These are phyloP conservation scores for Holothuria scabra DNA, from an alignment of 53 echinoderm and acorn worm genomes.

Conservation along the genomic window DNA sequence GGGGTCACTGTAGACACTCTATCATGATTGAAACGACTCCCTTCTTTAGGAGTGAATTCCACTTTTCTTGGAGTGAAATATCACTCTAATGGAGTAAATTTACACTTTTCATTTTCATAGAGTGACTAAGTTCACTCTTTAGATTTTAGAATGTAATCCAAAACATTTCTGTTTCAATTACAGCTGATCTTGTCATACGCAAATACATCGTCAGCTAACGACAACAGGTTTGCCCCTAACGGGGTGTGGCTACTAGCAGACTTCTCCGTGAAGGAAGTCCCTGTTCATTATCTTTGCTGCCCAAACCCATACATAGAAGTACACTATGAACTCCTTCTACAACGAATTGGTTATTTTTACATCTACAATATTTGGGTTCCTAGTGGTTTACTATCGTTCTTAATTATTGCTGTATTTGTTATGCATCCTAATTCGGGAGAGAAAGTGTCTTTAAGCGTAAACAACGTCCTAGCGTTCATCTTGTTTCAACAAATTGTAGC, in stretches of 20 bases:
- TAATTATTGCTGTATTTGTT: slow-evolving; percentile 62
- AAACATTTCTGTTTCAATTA: neutral
- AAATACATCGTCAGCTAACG: neutral
- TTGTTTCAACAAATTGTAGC: slow-evolving; percentile 66
- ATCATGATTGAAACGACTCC: no score
- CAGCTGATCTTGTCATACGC: slow-evolving; percentile 10
- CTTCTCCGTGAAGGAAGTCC: neutral
- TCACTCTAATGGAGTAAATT: no score
- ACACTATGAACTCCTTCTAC: slow-evolving; percentile 33
- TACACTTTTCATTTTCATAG: no score
- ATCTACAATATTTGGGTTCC: slow-evolving; percentile 63
- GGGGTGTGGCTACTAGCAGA: neutral
- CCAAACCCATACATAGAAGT: slow-evolving; percentile 43
- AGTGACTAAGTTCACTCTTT: no score
- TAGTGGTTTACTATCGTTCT: slow-evolving; percentile 45
- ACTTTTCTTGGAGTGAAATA: no score
- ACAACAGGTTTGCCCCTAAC: neutral
- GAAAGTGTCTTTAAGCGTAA: slow-evolving; percentile 67
- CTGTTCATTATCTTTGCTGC: slow-evolving; percentile 44
- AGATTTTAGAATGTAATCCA: no score
- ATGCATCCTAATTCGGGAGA: slow-evolving; percentile 72
- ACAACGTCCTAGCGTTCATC: slow-evolving; percentile 60
- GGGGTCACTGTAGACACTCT: no score
- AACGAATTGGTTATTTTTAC: slow-evolving; percentile 57
- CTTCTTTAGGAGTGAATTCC: no score